Evolutionary conservation across 2,888 invertebrate genomes (phyloP).

Genomic region (Caenorhabditis wallacei): DNA sequence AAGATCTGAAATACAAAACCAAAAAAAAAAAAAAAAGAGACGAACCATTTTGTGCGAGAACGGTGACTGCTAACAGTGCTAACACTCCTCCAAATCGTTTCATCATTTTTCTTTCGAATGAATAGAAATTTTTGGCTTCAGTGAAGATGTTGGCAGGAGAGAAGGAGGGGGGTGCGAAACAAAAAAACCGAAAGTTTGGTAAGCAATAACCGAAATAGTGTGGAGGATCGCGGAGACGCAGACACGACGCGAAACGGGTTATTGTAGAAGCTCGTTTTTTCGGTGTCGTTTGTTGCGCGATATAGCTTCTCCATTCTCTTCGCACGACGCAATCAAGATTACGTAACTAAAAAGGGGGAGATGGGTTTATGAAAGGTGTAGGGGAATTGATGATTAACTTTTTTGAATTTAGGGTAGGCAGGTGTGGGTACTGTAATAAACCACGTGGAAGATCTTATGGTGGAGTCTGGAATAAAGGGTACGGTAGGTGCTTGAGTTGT

Average conservation of each 20-base stretch:
- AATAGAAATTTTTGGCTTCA: not conserved
- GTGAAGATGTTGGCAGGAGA: not conserved
- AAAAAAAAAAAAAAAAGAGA: not conserved
- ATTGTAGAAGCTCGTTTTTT: constrained; percentile 50
- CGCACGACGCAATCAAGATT: constrained; percentile 50
- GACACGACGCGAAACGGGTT: constrained; percentile 19
- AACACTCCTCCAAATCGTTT: constrained; percentile 11
- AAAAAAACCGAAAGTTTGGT: constrained; percentile 29
- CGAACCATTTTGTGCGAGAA: constrained; percentile 44
- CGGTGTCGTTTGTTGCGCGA: constrained; percentile 9
- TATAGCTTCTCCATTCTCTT: not conserved
- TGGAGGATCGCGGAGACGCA: not conserved
- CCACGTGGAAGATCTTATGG: too few species aligned
- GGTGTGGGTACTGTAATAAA: too few species aligned
- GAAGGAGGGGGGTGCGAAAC: constrained; percentile 4
- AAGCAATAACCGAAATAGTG: not conserved
- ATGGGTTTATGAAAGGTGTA: constrained; percentile 2
- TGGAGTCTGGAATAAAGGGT: too few species aligned
- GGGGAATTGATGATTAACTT: constrained; percentile 9
- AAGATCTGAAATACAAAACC: not conserved
- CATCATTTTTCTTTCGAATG: constrained; percentile 35
- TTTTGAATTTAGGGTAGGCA: not conserved
- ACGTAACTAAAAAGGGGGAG: constrained; percentile 34
- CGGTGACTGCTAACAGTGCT: not conserved
- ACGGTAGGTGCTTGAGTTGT: too few species aligned